Conservation (phyloP, 2,888 invertebrate species). For the Diarsia mendica region DNA sequence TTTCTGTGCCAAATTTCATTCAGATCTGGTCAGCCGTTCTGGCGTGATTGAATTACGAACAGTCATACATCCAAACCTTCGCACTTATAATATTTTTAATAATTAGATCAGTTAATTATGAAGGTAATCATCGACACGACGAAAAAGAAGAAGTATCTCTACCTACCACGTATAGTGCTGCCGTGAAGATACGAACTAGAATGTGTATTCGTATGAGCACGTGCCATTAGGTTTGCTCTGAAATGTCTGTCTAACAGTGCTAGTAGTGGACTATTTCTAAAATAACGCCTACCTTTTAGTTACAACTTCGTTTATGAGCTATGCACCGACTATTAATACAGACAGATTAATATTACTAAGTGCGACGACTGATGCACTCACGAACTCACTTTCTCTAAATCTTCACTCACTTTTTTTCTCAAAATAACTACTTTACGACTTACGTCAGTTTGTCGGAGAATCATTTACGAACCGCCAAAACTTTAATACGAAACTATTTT, state of each 20-base stretch:
- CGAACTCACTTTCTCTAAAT: conserved; percentile 48
- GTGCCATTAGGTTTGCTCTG: conserved; percentile 32
- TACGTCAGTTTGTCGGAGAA: conserved; percentile 44
- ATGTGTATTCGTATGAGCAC: conserved; percentile 47
- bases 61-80: neutral
- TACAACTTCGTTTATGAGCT: conserved; percentile 33
- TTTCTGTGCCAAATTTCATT: too few relatives aligned
- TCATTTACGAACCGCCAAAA: conserved; percentile 43
- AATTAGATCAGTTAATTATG: neutral
- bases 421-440: conserved; percentile 64
- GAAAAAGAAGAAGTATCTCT: neutral
- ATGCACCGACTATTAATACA: conserved; percentile 45
- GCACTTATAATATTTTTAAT: neutral
- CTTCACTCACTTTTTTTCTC: conserved; percentile 38
- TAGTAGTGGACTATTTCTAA: conserved; percentile 54
- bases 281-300: conserved; percentile 53
- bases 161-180: neutral
- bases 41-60: too few relatives aligned
- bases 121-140: neutral
- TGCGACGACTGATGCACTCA: conserved; percentile 59
- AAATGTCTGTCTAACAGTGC: conserved; percentile 33
- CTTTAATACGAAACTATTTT: conserved; percentile 24
- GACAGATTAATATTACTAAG: conserved; percentile 47
- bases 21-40: too few relatives aligned
- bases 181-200: conserved; percentile 44